These are phyloP conservation scores for Caenorhabditis latens DNA, from an alignment of 1,140 invertebrate species.

Conservation along the genomic window DNA sequence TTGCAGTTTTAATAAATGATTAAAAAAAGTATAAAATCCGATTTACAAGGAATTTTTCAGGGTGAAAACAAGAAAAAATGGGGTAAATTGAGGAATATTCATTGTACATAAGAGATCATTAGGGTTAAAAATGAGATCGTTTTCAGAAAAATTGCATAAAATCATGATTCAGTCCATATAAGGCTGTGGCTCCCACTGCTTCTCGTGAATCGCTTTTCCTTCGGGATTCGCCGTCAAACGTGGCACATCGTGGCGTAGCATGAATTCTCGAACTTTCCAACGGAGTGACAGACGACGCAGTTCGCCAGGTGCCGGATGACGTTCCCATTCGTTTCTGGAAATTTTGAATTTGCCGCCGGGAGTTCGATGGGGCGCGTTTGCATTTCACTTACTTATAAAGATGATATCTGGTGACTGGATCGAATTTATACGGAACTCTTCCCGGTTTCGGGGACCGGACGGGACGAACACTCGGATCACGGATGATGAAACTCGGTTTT, in stretches of 20 bases:
- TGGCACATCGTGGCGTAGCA: slow-evolving; percentile 61
- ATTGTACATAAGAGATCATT: too few relatives aligned
- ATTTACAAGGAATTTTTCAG: not conserved
- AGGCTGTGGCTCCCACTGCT: slow-evolving; percentile 61
- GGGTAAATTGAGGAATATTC: too few relatives aligned
- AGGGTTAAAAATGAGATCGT: not conserved
- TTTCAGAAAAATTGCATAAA: not conserved
- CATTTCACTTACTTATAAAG: not conserved
- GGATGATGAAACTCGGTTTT: not conserved
- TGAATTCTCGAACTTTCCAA: slow-evolving; percentile 66
- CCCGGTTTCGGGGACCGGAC: slow-evolving; percentile 23
- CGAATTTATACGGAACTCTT: slow-evolving; percentile 24
- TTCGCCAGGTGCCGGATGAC: slow-evolving; percentile 62
- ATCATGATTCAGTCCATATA: slow-evolving; percentile 39
- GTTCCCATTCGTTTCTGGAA: slow-evolving; percentile 64
- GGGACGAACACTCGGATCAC: slow-evolving; percentile 20
- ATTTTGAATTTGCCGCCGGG: not conserved
- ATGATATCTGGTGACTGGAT: slow-evolving; percentile 48
- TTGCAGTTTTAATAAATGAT: not conserved
- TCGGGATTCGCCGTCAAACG: not conserved
- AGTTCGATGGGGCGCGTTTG: too few relatives aligned
- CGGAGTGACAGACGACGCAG: slow-evolving; percentile 62
- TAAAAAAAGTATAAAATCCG: not conserved
- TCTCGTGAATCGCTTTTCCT: slow-evolving; percentile 32
- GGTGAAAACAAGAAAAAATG: not conserved